These are phyloP conservation scores for Hydraecia micacea DNA, from an alignment of 2,888 invertebrate species.

Conservation along the genomic window DNA sequence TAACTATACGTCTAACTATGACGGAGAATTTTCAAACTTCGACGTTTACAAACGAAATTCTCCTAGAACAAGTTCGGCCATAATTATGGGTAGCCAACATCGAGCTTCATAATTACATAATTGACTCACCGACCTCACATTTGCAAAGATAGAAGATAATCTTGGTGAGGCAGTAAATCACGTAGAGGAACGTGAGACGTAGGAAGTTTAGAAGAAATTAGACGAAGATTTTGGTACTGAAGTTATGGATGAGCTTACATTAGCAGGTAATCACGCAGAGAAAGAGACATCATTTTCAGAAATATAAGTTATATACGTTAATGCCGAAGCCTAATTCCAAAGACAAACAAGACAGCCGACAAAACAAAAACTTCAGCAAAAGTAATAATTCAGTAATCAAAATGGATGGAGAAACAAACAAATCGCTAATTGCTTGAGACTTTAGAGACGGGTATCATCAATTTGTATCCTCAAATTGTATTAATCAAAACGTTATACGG, in stretches of 20 bases:
- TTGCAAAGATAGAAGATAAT: slow-evolving; percentile 34
- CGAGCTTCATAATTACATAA: slow-evolving; percentile 63
- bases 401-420: slow-evolving; percentile 36
- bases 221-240: background rate
- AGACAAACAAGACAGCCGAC: slow-evolving; percentile 31
- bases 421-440: slow-evolving; percentile 48
- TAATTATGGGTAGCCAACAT: slow-evolving; percentile 57
- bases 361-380: slow-evolving; percentile 36
- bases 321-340: slow-evolving; percentile 13
- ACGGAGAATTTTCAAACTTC: slow-evolving; percentile 55
- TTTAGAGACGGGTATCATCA: slow-evolving; percentile 45
- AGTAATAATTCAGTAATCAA: slow-evolving; percentile 40
- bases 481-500: slow-evolving; percentile 54
- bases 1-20: slow-evolving; percentile 50
- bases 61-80: slow-evolving; percentile 53
- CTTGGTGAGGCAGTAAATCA: slow-evolving; percentile 20
- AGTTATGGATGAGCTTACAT: slow-evolving; percentile 23
- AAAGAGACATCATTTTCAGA: background rate
- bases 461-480: slow-evolving; percentile 55
- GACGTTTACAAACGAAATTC: slow-evolving; percentile 60
- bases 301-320: slow-evolving; percentile 13
- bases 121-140: slow-evolving; percentile 52
- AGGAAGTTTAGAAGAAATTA: background rate
- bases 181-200: slow-evolving; percentile 3
- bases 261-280: background rate